A percentile compares a stretch with the other conserved stretches of the same genome.
phyloP scores from a whole-genome alignment of 1,140 invertebrate genomes.

The Amyelois transitella region DNA sequence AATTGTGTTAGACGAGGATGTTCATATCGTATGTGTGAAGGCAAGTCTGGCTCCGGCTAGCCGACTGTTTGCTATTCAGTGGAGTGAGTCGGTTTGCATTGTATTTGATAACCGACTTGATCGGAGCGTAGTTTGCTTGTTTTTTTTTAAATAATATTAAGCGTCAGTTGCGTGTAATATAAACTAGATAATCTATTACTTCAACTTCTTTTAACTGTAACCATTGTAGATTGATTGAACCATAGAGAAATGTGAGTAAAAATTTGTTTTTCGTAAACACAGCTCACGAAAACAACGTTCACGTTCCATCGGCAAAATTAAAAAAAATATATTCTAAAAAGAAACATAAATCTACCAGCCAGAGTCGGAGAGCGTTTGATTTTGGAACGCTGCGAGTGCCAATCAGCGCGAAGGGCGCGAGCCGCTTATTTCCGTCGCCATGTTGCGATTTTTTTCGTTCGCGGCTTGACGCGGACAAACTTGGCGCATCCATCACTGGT shows the following conservation, averaged over 20 bases:
- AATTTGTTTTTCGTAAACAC: no score
- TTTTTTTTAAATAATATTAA: not conserved
- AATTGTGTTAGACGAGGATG: constrained; percentile 65
- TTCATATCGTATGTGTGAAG: constrained; percentile 40
- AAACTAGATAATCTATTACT: no score
- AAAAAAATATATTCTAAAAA: not conserved
- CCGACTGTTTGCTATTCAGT: constrained; percentile 1
- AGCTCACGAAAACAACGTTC: no score
- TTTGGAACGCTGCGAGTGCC: constrained; percentile 30
- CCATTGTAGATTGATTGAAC: no score
- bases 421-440: constrained; percentile 45
- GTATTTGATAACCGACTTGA: not conserved
- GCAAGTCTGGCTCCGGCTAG: not conserved
- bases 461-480: constrained; percentile 55
- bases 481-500: constrained; percentile 53
- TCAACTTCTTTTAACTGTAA: no score
- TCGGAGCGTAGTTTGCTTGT: not conserved
- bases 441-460: constrained; percentile 39
- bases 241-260: not conserved
- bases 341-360: not conserved
- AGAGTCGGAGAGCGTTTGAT: constrained; percentile 17
- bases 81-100: not conserved
- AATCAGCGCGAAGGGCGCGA: constrained; percentile 44
- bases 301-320: no score
- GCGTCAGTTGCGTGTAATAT: no score